A percentile compares a stretch with the other conserved stretches of the same genome.
Evolutionary conservation across 2,888 invertebrate genomes (phyloP).

Genomic region (Cryptus armator): DNA sequence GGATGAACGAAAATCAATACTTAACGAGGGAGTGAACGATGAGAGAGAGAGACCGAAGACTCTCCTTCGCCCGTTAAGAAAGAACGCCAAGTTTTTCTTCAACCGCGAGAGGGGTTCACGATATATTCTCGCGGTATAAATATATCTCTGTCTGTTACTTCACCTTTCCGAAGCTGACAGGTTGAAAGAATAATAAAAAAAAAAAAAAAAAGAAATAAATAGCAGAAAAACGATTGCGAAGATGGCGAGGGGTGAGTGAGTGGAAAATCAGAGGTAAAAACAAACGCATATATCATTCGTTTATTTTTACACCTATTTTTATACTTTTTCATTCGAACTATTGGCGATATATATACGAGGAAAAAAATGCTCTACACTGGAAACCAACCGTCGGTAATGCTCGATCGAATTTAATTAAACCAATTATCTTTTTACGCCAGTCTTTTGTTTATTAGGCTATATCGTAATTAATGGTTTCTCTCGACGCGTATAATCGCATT

Average conservation of each 20-base stretch:
- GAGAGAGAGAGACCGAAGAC: slow-evolving; percentile 25
- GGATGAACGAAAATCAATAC: slow-evolving; percentile 72
- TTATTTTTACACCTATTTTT: slow-evolving; percentile 25
- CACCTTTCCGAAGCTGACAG: slow-evolving; percentile 39
- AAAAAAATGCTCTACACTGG: neutral
- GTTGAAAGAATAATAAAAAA: slow-evolving; percentile 50
- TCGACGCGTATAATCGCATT: neutral
- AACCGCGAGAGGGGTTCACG: slow-evolving; percentile 5
- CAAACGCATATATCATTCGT: slow-evolving; percentile 38
- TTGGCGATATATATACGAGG: neutral
- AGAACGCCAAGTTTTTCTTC: slow-evolving; percentile 60
- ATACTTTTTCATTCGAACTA: slow-evolving; percentile 18
- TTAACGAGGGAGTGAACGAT: slow-evolving; percentile 68
- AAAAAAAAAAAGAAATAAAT: slow-evolving; percentile 48
- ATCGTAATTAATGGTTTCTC: neutral
- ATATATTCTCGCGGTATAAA: slow-evolving; percentile 37
- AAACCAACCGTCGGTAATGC: neutral
- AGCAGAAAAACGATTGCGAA: slow-evolving; percentile 36
- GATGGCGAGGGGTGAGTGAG: neutral
- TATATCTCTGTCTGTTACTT: slow-evolving; percentile 34
- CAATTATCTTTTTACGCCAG: neutral
- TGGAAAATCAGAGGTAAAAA: slow-evolving; percentile 40
- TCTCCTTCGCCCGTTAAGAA: slow-evolving; percentile 45
- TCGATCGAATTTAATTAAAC: slow-evolving; percentile 4
- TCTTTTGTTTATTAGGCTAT: neutral